phyloP scores from a whole-genome alignment of 2,113 vertebrate species.

The Myrmophylax atrothorax region DNA sequence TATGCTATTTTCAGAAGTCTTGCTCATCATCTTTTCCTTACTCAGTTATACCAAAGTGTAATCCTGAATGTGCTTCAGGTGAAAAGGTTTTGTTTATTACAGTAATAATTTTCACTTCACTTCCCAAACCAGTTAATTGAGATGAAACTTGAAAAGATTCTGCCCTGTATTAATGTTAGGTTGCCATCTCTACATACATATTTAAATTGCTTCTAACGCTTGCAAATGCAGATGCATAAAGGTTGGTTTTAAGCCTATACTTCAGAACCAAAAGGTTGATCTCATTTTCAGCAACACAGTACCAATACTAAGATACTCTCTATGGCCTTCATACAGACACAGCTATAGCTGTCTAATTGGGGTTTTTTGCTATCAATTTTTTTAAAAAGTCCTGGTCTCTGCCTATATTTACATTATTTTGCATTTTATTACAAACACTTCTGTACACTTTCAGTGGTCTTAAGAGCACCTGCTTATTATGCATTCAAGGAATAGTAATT shows the following conservation, averaged over 20 bases:
- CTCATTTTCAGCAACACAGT: background rate
- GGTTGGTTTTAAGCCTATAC: background rate
- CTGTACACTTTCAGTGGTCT: background rate
- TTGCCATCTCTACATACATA: background rate
- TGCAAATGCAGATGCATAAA: background rate
- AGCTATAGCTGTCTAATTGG: background rate
- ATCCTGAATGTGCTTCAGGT: background rate
- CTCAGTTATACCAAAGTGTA: background rate
- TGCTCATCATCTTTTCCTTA: background rate
- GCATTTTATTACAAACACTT: background rate
- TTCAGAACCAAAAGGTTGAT: background rate
- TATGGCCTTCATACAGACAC: background rate
- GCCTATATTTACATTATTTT: background rate
- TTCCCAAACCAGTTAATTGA: background rate
- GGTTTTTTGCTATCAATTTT: background rate
- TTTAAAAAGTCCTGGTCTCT: background rate
- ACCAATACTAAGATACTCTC: background rate
- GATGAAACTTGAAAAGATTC: slow-evolving; percentile 7
- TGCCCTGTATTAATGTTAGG: background rate
- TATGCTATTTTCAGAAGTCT: background rate
- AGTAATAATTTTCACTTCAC: slow-evolving; percentile 33
- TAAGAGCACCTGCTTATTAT: background rate
- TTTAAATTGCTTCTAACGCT: background rate
- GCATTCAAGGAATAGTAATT: background rate
- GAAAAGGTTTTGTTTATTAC: slow-evolving; percentile 32